Evolutionary conservation across 2,797 vertebrate genomes (phyloP).

Genomic region (Simalia tracyae): DNA sequence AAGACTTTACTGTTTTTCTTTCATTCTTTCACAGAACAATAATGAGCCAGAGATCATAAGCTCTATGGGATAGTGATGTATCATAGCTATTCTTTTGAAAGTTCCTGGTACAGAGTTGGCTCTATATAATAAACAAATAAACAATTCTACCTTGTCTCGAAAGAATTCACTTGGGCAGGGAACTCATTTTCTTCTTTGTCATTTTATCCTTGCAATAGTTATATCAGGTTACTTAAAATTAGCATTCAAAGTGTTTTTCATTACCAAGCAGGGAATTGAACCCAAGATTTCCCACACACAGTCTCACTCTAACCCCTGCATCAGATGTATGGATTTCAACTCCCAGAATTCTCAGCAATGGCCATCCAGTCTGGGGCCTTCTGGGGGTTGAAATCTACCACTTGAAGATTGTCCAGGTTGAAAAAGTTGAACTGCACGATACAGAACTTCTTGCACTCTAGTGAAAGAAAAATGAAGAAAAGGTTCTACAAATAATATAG

Average conservation of each 20-base stretch:
- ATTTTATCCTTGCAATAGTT: not conserved
- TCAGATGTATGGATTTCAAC: not conserved
- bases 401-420: not conserved
- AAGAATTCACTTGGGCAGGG: not conserved
- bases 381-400: not conserved
- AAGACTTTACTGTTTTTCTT: not conserved
- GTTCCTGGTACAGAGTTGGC: not conserved
- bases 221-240: not conserved
- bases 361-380: not conserved
- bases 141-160: not conserved
- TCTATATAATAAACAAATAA: not conserved
- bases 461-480: not conserved
- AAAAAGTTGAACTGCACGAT: not conserved
- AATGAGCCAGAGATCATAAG: not conserved
- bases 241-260: not conserved
- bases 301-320: not conserved
- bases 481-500: not conserved
- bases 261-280: not conserved
- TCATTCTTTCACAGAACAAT: not conserved
- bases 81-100: not conserved
- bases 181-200: not conserved
- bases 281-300: not conserved
- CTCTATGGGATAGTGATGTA: not conserved
- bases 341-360: not conserved
- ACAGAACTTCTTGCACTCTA: not conserved